Evolutionary conservation across 2,797 vertebrate species (phyloP).

Genomic region (Tragelaphus oryx): DNA sequence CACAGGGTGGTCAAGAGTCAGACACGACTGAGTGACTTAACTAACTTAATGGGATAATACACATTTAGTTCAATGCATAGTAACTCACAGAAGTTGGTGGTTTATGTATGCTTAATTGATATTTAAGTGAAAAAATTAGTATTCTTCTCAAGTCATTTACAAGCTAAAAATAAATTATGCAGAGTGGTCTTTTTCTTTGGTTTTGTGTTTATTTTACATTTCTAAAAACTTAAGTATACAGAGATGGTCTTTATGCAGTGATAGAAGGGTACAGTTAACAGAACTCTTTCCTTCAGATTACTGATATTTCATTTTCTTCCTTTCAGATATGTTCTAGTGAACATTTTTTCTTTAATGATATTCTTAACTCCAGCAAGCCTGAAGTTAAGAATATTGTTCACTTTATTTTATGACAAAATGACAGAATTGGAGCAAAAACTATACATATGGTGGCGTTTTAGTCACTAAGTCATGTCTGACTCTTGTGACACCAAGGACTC

Average conservation of each 20-base stretch:
- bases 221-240: not conserved
- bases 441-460: not conserved
- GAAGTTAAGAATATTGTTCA: not conserved
- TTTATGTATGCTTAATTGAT: not conserved
- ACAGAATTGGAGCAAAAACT: not conserved
- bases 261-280: not conserved
- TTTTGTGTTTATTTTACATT: not conserved
- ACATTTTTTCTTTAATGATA: not conserved
- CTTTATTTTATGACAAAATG: not conserved
- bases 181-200: not conserved
- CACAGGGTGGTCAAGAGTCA: accelerated
- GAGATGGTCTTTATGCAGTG: not conserved
- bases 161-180: not conserved
- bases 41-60: not conserved
- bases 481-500: not conserved
- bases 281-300: not conserved
- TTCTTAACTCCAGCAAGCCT: not conserved
- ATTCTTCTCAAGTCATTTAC: not conserved
- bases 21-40: no score
- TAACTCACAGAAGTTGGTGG: not conserved
- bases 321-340: not conserved
- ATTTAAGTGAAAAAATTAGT: not conserved
- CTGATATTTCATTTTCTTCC: not conserved
- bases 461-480: not conserved
- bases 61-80: not conserved